Base-by-base conservation (phyloP, 2,888 invertebrate genomes). In the Balanococcus diminutus region DNA sequence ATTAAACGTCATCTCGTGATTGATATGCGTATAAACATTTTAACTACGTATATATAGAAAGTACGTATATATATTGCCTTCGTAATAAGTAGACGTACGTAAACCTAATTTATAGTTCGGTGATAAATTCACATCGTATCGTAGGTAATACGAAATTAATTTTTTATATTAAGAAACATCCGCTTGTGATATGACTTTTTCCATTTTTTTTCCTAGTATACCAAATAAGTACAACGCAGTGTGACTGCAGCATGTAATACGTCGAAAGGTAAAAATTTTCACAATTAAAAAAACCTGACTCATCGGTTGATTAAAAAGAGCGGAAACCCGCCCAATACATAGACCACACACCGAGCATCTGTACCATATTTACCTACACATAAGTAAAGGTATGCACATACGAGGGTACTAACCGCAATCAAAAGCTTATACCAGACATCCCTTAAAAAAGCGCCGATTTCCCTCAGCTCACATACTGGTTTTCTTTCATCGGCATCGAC, bases 21-120 rank as follows among this genome's bases (percentile, higher is more conserved):
- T 72, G 72, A 72, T 72, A 72, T 72, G 72, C 72, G 72, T 72
- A 72, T 32, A 72, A 72, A 72, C 72, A 32, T 46, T 46, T 46
- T 14, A 46, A n/a, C 46, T 46, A n/a, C 36, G 2, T 14, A 1
- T 72, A 8, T 14, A 1, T 72, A 72, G 32, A 72, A 28, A 72
- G 72, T 31, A 31, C 0, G 32, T 56, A 16, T n/a, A n/a, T n/a
- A n/a, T n/a, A n/a, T n/a, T n/a, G n/a, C n/a, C n/a, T n/a, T n/a
- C n/a, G n/a, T n/a, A n/a, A n/a, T n/a, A n/a, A n/a, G n/a, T n/a
- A n/a, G n/a, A n/a, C n/a, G n/a, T n/a, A n/a, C n/a, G n/a, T n/a
- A n/a, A 5, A n/a, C n/a, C 16, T 46, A 46, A 46, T 46, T 46
- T n/a, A 14, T 46, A 46, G 2, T 9, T 61, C 61, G 25, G 25